Evolutionary conservation across 2,888 invertebrate species (phyloP).

Genomic region (Phragmatobia fuliginosa): DNA sequence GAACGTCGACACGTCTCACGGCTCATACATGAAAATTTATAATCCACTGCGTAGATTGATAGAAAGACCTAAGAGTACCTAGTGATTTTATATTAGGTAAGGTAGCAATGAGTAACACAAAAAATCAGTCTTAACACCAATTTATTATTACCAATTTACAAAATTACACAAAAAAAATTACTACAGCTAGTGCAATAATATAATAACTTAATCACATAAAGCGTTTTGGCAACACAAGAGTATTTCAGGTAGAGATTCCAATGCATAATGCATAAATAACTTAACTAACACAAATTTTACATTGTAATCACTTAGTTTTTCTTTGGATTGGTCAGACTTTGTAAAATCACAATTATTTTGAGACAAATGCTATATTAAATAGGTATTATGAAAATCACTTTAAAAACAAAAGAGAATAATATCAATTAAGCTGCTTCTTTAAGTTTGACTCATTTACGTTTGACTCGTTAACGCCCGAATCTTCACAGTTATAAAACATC

Average conservation of each 20-base stretch:
- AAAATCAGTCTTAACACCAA: constrained; percentile 69
- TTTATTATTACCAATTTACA: constrained; percentile 75
- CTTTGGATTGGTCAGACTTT: constrained; percentile 74
- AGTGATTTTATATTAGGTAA: not conserved
- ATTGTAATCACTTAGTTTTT: constrained; percentile 41
- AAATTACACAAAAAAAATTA: constrained; percentile 67
- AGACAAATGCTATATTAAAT: constrained; percentile 40
- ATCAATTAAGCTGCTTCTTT: not conserved
- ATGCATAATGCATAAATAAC: constrained; percentile 51
- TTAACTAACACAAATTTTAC: constrained; percentile 45
- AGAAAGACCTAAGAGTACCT: too few relatives aligned
- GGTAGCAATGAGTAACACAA: not conserved
- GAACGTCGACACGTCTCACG: too few relatives aligned
- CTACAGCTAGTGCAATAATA: constrained; percentile 56
- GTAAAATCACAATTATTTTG: constrained; percentile 56
- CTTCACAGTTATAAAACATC: constrained; percentile 3
- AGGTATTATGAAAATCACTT: constrained; percentile 34
- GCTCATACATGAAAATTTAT: too few relatives aligned
- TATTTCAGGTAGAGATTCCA: constrained; percentile 39
- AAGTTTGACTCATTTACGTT: not conserved
- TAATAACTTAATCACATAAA: constrained; percentile 59
- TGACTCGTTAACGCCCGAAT: not conserved
- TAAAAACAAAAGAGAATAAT: constrained; percentile 4
- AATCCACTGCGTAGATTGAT: too few relatives aligned
- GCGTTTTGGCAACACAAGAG: constrained; percentile 65